These are phyloP conservation scores for Meda fulgida DNA, from an alignment of 2,797 vertebrate genomes.

Conservation along the genomic window DNA sequence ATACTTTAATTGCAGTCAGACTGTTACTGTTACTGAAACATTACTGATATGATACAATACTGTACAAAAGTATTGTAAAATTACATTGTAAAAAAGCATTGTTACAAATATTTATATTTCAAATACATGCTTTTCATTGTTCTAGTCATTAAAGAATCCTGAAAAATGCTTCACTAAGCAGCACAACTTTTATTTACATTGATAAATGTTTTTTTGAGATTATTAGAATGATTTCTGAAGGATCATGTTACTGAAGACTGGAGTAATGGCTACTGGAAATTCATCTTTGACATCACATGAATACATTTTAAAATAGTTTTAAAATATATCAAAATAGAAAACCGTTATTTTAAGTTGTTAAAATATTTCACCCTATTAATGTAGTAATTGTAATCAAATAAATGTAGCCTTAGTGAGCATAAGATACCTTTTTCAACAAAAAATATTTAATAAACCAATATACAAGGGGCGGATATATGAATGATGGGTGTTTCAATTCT, in stretches of 20 bases:
- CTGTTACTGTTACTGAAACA: neutral
- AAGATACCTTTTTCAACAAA: neutral
- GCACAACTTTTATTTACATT: neutral
- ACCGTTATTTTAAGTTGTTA: too few relatives aligned
- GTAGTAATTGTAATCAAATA: too few relatives aligned
- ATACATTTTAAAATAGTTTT: neutral
- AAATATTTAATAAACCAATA: neutral
- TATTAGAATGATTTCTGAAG: neutral
- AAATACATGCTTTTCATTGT: neutral
- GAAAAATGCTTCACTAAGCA: neutral
- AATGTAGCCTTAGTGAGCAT: neutral
- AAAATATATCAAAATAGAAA: too few relatives aligned
- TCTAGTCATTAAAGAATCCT: neutral
- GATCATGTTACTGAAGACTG: neutral
- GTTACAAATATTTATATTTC: neutral
- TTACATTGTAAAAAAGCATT: too few relatives aligned
- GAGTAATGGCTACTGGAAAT: neutral
- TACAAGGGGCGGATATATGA: neutral
- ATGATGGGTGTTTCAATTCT: constrained; percentile 1
- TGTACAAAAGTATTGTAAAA: neutral
- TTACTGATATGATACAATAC: neutral
- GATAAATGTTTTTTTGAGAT: neutral
- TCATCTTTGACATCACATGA: neutral
- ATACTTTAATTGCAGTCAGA: neutral
- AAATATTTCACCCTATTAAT: too few relatives aligned